These are phyloP conservation scores for Myoxocephalus aenaeus DNA, from an alignment of 2,797 vertebrate genomes.

Conservation along the genomic window DNA sequence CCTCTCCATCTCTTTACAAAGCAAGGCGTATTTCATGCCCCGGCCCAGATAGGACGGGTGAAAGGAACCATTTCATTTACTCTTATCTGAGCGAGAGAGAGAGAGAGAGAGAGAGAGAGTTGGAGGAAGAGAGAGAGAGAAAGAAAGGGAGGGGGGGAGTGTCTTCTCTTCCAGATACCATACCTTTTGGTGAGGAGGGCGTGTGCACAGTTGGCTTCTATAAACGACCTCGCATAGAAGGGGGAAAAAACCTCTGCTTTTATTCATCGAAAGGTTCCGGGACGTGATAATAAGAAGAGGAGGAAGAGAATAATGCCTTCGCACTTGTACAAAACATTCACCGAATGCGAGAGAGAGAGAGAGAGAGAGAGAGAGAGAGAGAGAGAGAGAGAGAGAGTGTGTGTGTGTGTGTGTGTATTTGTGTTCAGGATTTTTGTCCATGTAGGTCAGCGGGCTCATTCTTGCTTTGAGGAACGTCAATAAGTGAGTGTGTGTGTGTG, in stretches of 20 bases:
- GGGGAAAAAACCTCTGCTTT: slow-evolving; percentile 54
- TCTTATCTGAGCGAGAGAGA: slow-evolving; percentile 71
- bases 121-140: slow-evolving; percentile 27
- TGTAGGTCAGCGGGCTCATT: slow-evolving; percentile 66
- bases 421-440: slow-evolving; percentile 47
- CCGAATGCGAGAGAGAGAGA: slow-evolving; percentile 1
- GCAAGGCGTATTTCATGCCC: slow-evolving; percentile 78
- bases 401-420: background rate
- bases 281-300: slow-evolving; percentile 68
- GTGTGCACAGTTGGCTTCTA: slow-evolving; percentile 57
- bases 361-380: background rate
- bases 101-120: slow-evolving; percentile 20
- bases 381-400: background rate
- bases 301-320: slow-evolving; percentile 57
- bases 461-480: slow-evolving; percentile 40
- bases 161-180: slow-evolving; percentile 70
- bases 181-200: slow-evolving; percentile 61
- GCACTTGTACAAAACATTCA: slow-evolving; percentile 52
- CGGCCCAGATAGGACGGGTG: slow-evolving; percentile 80
- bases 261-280: slow-evolving; percentile 65
- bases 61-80: slow-evolving; percentile 84
- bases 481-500: slow-evolving; percentile 28
- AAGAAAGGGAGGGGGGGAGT: slow-evolving; percentile 22
- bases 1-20: slow-evolving; percentile 80
- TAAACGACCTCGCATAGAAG: slow-evolving; percentile 53